phyloP scores from a whole-genome alignment of 35 echinoderm and acorn worm species.

The Ophioderma brevispina region DNA sequence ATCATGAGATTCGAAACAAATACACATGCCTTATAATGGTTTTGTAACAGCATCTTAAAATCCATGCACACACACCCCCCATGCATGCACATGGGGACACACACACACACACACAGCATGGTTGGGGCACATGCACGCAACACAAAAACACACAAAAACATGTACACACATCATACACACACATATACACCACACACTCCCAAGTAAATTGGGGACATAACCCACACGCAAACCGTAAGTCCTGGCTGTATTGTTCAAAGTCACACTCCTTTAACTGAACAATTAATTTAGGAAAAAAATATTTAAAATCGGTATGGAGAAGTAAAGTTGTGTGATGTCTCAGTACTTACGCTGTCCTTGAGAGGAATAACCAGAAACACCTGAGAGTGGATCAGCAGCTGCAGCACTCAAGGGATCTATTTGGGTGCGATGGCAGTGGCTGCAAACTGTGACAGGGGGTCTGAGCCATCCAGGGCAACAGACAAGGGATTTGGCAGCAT shows the following conservation, averaged over 20 bases:
- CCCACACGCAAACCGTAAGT: no score
- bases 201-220: no score
- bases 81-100: background rate
- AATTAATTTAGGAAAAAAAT: no score
- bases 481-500: slow-evolving; percentile 65
- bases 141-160: no score
- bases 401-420: slow-evolving; percentile 47
- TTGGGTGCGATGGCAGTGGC: slow-evolving; percentile 54
- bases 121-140: background rate
- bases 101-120: background rate
- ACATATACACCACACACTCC: no score
- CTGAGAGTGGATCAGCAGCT: slow-evolving; percentile 40
- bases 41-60: no score
- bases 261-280: no score
- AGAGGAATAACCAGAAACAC: background rate
- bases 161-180: no score
- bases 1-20: no score
- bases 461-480: slow-evolving; percentile 78
- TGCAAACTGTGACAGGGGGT: slow-evolving; percentile 92
- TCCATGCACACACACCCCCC: background rate
- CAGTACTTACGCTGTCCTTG: slow-evolving; percentile 50
- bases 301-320: background rate
- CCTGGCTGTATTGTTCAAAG: no score
- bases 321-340: background rate
- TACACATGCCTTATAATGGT: no score